Conservation (phyloP, 2,888 invertebrate species). For the Andrena bicolor region DNA sequence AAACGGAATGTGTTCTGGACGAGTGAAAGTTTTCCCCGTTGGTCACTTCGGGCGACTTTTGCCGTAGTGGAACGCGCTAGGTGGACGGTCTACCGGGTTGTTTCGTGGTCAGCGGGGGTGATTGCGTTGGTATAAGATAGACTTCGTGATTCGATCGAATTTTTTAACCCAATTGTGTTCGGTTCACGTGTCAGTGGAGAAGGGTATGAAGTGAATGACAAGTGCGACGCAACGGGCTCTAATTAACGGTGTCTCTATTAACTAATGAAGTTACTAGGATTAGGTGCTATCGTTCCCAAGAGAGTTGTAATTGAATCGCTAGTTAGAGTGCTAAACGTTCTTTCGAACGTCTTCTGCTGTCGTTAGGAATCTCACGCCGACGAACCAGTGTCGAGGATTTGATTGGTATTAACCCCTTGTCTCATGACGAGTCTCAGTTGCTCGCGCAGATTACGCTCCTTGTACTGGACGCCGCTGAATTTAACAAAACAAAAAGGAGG, state of each 20-base stretch:
- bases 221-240: conserved; percentile 32
- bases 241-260: conserved; percentile 36
- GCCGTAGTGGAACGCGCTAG: not conserved
- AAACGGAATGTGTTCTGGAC: not conserved
- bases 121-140: not conserved
- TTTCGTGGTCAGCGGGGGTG: not conserved
- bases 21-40: conserved; percentile 49
- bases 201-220: conserved; percentile 13
- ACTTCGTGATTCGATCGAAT: not conserved
- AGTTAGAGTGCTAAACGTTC: not conserved
- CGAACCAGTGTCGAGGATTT: conserved; percentile 5
- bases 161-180: not conserved
- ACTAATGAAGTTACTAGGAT: conserved; percentile 40
- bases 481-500: too few relatives aligned
- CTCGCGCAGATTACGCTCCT: too few relatives aligned
- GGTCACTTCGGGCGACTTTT: conserved; percentile 19
- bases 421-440: too few relatives aligned
- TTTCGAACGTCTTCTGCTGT: not conserved
- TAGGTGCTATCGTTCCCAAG: conserved; percentile 36
- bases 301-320: not conserved
- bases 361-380: conserved; percentile 5
- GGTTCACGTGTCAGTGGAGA: not conserved
- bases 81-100: not conserved
- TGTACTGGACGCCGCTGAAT: too few relatives aligned
- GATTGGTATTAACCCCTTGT: conserved; percentile 18